Evolutionary conservation across 2,113 vertebrate species (phyloP), one percentile per base, ranked within the genome.

Genomic region (Eulacestoma nigropectus): DNA sequence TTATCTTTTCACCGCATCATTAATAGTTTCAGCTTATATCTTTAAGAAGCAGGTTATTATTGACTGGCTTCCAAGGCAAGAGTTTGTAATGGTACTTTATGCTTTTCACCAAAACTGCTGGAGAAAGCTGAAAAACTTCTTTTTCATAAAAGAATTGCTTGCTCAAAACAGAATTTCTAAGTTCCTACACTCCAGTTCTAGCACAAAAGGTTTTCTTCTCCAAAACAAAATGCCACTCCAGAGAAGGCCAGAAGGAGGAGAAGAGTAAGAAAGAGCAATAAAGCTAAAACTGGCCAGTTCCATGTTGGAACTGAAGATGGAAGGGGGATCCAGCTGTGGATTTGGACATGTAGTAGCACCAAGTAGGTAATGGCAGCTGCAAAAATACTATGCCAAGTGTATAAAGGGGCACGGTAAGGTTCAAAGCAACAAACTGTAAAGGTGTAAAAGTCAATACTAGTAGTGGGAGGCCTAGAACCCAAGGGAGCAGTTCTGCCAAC

Each of bases 341-440:
- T 64, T 68, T 4, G 3, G 44, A 25, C 16, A 2, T 0, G 3
- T 1, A 19, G 4, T 32, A 41, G 13, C 25, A 9, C 23, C 0
- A 0, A 5, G 21, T 0, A 3, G 12, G 17, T 18, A 2, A 32
- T 52, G 63, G 82, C 19, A 44, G 56, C 53, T 80, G 41, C n/a
- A 26, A 37, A 70, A 30, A 5, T 16, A 1, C n/a, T 13, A 3
- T 3, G 1, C 16, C 35, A 44, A 18, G 8, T 57, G 8, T n/a
- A 4, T 1, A 21, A 10, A 69, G 44, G 32, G 65, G n/a, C 8
- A 11, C 5, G 19, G 12, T 4, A 13, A 63, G 20, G 27, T 26
- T 79, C 44, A 72, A 39, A 75, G 37, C 16, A 68, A 18, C 0
- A 16, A 70, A 23, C 0, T 23, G 5, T 49, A 4, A 56, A 55